Percentiles rank a stretch among this genome's conserved stretches.
These are phyloP conservation scores for Hippocampus comes DNA, from an alignment of 2,113 vertebrate species.

Conservation along the genomic window DNA sequence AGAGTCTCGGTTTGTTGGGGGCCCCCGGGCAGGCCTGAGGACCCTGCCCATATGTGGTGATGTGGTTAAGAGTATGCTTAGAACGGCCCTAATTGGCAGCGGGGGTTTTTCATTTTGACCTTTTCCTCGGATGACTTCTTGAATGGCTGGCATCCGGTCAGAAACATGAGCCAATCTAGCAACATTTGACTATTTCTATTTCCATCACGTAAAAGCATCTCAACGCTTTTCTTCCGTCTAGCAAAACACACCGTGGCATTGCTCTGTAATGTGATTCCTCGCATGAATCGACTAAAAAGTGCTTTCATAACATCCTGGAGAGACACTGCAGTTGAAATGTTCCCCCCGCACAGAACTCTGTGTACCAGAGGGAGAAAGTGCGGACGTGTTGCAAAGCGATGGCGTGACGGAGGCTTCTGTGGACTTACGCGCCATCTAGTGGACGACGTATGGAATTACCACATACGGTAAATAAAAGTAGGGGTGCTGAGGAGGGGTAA, in stretches of 20 bases:
- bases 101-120: slow-evolving; percentile 32
- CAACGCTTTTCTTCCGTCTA: not conserved
- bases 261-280: slow-evolving; percentile 12
- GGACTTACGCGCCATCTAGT: slow-evolving; percentile 57
- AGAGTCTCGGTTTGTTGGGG: slow-evolving; percentile 33
- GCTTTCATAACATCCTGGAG: slow-evolving; percentile 53
- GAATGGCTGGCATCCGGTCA: slow-evolving; percentile 31
- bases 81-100: slow-evolving; percentile 43
- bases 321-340: slow-evolving; percentile 53
- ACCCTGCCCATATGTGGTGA: slow-evolving; percentile 54
- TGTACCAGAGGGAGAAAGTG: slow-evolving; percentile 51
- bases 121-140: slow-evolving; percentile 7
- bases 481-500: slow-evolving; percentile 11
- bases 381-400: slow-evolving; percentile 37
- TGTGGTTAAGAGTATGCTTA: slow-evolving; percentile 23
- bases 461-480: slow-evolving; percentile 5
- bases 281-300: slow-evolving; percentile 23
- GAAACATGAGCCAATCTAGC: slow-evolving; percentile 9
- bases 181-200: not conserved
- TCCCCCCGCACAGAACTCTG: slow-evolving; percentile 51
- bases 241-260: not conserved
- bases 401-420: slow-evolving; percentile 4
- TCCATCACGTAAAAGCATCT: not conserved
- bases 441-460: slow-evolving; percentile 29
- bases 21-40: slow-evolving; percentile 18